phyloP scores from a whole-genome alignment of 2,113 vertebrate species.

The Beaufortia kweichowensis region DNA sequence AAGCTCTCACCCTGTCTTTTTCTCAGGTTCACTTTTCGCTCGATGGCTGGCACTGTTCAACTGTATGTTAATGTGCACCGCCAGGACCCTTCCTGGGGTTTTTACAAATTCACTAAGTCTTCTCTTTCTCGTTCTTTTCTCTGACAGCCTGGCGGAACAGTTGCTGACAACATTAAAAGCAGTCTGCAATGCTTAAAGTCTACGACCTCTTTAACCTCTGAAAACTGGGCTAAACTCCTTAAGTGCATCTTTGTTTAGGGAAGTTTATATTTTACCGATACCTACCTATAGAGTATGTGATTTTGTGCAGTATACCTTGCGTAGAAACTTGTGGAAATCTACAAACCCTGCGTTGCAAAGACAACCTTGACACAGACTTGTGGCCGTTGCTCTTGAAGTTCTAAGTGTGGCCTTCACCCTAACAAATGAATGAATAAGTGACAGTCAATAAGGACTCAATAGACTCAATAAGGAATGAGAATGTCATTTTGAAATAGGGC shows the following conservation, averaged over 20 bases:
- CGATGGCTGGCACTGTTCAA: neutral
- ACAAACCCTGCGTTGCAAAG: no score
- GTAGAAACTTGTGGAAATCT: no score
- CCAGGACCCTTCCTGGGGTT: slow-evolving; percentile 51
- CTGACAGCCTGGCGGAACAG: slow-evolving; percentile 61
- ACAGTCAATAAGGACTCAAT: no score
- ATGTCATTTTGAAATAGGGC: no score
- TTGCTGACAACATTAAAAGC: slow-evolving; percentile 71
- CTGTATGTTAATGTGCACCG: slow-evolving; percentile 36
- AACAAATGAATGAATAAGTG: no score
- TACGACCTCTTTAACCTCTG: slow-evolving; percentile 56
- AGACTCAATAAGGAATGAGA: no score
- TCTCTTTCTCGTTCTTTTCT: neutral
- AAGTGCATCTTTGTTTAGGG: neutral
- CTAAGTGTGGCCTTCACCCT: no score
- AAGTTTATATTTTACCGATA: no score
- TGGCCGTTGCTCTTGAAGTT: no score
- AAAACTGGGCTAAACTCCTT: neutral
- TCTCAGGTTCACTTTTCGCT: neutral
- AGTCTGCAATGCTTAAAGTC: slow-evolving; percentile 61
- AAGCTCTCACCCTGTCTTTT: neutral
- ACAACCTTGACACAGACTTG: no score
- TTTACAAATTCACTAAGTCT: slow-evolving; percentile 59
- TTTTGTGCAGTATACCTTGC: no score
- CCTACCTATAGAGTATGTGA: no score